Evolutionary conservation across 2,113 vertebrate species (phyloP).

Genomic region (Erythrolamprus reginae): DNA sequence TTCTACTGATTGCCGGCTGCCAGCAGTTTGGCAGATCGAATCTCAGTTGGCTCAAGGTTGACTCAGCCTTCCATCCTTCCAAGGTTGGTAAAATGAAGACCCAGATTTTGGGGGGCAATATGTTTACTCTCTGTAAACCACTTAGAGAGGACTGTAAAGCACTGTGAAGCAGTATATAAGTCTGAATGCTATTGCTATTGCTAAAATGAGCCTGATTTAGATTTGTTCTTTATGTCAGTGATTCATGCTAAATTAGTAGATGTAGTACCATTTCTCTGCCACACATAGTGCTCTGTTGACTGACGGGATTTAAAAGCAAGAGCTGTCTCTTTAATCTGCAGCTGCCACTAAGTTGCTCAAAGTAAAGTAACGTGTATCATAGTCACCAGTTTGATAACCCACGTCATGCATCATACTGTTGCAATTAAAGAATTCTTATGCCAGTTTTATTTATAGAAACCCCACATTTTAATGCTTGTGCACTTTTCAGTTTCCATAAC

Average conservation of each 20-base stretch:
- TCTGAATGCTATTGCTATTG: no score
- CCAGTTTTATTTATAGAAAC: not conserved
- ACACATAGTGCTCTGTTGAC: not conserved
- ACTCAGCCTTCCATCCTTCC: no score
- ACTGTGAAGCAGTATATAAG: no score
- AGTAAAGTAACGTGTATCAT: not conserved
- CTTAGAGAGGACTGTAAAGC: no score
- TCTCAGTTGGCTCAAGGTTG: no score
- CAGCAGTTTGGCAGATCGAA: no score
- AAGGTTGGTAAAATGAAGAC: no score
- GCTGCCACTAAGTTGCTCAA: not conserved
- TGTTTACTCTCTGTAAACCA: no score
- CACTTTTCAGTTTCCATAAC: not conserved
- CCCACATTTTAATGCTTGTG: not conserved
- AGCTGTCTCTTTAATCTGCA: not conserved
- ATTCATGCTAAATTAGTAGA: not conserved
- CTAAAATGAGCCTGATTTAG: not conserved
- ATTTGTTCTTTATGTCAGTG: not conserved
- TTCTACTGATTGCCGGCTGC: no score
- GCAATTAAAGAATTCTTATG: not conserved
- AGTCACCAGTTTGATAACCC: not conserved
- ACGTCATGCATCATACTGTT: no score
- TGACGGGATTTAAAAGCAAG: not conserved
- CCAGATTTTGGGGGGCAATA: no score
- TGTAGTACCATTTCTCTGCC: not conserved